Evolutionary conservation across 2,113 vertebrate genomes (phyloP), one percentile per base, ranked within the genome.

Genomic region (Oryzias curvinotus): DNA sequence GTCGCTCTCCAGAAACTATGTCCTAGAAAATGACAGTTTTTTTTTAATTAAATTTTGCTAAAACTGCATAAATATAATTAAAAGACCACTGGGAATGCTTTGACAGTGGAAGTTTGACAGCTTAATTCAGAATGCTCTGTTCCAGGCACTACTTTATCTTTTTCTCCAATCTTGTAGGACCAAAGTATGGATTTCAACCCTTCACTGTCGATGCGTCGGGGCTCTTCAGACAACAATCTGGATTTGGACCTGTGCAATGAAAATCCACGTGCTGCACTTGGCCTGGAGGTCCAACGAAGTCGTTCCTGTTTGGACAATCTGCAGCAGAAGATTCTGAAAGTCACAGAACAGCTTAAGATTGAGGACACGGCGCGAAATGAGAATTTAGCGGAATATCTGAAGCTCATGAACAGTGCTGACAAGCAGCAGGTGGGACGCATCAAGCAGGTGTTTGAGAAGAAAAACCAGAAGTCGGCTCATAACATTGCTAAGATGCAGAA

Each of bases 371-470:
- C 92, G 0, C 93, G 93, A 0, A 96, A 99, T 0, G 95, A 95
- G 83, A 98, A 98, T 0, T 94, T 98, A 74, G 95, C 94, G 0
- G 96, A 99, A 87, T 99, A 98, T 87, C 88, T 99, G 78, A 96
- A 98, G 86, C 89, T 99, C 89, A 92, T 96, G 77, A 96, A 95
- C 92, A 96, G 94, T 1, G 97, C 96, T 0, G 96, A 98, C 88
- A 96, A 94, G 89, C 96, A 96, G 88, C 97, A 98, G 67, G 92
- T 93, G 25, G 93, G 93, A 0, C 95, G 97, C 75, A 98, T 98
- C 90, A 96, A 96, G 82, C 96, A 98, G 85, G 97, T 97, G 23
- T 98, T 98, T 0, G 97, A 98, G 90, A 98, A 98, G 92, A 98
- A 98, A 91, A 97, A 98, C 89, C 95, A 97, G 90, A 98, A 97